Evolutionary conservation across 92 coral and sea anemone species (phyloP), one percentile per base, ranked within the genome.

Genomic region (Pocillopora meandrina): DNA sequence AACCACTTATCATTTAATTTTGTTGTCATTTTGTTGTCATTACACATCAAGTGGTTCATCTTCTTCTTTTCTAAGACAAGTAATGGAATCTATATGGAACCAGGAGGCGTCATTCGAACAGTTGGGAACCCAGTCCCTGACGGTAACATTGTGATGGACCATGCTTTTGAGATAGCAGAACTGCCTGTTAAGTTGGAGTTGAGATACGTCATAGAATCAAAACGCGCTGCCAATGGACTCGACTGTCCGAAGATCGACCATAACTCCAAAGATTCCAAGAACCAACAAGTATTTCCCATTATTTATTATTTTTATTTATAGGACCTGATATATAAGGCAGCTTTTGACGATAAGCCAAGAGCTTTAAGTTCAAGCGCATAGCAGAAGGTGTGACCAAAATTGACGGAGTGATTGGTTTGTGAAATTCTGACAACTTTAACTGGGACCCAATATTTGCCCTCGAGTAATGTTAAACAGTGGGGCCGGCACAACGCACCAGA

Each of bases 141-240:
- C 64, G 85, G 71, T 66, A 85, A 88, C 82, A 80, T 94, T 59
- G 61, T 86, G 71, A 65, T 94, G 90, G 98, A 96, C 56, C 87
- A 95, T 34, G 89, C 85, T 90, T 90, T 96, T 67, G 98, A 96
- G 85, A 90, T 94, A 31, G 97, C 98, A 4, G 98, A 96, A 35
- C 92, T 96, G 12, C 98, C 98, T 16, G 98, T 96, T 5, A 96
- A 96, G 82, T 93, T 96, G 63, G 98, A 94, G 67, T 88, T 96
- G 19, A 93, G 98, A 63, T 94, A 94, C 81, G 98, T 93, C 76
- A 96, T 96, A n/a, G 98, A 96, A 87, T 92, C 98, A 2, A 96
- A 95, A 81, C 90, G 98, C 23, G 97, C 95, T 62, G 98, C 98
- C 12, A 88, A 89, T 74, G 98, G 98, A n/a, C 92, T 96, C 77